Evolutionary conservation across 2,113 vertebrate species (phyloP), one percentile per base, ranked within the genome.

Genomic region (Lepus timidus): DNA sequence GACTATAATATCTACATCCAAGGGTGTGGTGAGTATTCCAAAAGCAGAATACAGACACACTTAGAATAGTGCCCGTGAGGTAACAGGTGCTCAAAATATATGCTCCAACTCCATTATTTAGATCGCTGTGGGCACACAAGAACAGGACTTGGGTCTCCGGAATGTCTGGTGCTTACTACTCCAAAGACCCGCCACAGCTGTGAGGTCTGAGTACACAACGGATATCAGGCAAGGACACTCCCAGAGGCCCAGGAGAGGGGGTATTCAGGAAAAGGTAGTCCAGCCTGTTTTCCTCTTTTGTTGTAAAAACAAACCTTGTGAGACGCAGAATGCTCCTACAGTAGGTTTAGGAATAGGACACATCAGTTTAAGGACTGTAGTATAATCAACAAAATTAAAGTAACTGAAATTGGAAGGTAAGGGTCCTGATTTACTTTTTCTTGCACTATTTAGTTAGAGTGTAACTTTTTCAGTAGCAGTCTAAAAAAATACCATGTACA

Each of bases 301-400:
- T 25, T n/a, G 8, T 85, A 25, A 85, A 91, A 96, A 92, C 58
- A 58, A 89, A 13, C 23, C 49, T 95, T 95, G 52, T 78, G 10
- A 94, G 96, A 90, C 64, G 73, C 85, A 95, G 92, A 8, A 91
- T 22, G 14, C 2, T 85, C 52, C 44, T 92, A 65, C 1, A 79
- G n/a, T n/a, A n/a, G 31, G 9, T 82, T 95, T 90, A 89, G 62
- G 20, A 80, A 73, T 17, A 70, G 58, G 62, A 73, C 0, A 75
- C 20, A 88, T 70, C 61, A 74, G 70, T 85, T 96, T 84, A 91
- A 95, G 92, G 36, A 86, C 22, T 85, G 27, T 8, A 71, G 33
- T 27, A 16, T 76, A 86, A 80, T 75, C 67, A 85, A 89, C 33
- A 81, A 86, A 95, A 7, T 64, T 93, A 93, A 94, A 85, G 86